A percentile compares a stretch with the other conserved stretches of the same genome.
phyloP scores from a whole-genome alignment of 2,113 vertebrate genomes.

The Gallinago undulata region DNA sequence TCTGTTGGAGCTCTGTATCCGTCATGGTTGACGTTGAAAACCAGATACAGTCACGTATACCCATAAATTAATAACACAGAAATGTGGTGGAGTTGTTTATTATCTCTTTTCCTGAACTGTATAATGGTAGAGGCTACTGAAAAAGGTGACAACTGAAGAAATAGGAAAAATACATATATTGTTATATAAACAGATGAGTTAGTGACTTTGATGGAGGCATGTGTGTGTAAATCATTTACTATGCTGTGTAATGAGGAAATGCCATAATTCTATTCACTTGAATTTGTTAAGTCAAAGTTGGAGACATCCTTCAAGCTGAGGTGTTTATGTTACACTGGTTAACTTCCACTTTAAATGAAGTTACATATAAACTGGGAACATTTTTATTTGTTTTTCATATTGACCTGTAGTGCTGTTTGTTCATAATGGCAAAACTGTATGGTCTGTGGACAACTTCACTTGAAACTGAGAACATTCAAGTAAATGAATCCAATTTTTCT shows the following conservation, averaged over 20 bases:
- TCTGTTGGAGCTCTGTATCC: background rate
- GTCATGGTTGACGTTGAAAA: too few relatives aligned
- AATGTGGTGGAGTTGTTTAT: background rate
- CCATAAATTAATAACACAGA: accelerated
- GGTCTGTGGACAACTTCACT: background rate
- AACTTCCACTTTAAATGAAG: background rate
- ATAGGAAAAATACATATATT: background rate
- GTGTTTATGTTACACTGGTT: background rate
- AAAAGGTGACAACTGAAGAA: background rate
- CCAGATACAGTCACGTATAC: accelerated
- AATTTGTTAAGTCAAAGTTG: background rate
- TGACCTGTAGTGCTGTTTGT: background rate
- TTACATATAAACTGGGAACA: background rate
- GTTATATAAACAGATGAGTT: background rate
- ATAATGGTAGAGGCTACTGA: background rate
- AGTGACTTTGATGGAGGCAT: background rate
- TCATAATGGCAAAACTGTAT: background rate
- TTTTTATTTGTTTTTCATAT: background rate
- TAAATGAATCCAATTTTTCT: background rate
- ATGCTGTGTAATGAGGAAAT: background rate
- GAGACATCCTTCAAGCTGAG: background rate
- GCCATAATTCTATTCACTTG: background rate
- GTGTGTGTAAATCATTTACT: background rate
- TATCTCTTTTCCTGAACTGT: background rate
- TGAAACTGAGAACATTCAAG: background rate